Evolutionary conservation across 2,797 vertebrate genomes (phyloP).

Genomic region (Huso huso): DNA sequence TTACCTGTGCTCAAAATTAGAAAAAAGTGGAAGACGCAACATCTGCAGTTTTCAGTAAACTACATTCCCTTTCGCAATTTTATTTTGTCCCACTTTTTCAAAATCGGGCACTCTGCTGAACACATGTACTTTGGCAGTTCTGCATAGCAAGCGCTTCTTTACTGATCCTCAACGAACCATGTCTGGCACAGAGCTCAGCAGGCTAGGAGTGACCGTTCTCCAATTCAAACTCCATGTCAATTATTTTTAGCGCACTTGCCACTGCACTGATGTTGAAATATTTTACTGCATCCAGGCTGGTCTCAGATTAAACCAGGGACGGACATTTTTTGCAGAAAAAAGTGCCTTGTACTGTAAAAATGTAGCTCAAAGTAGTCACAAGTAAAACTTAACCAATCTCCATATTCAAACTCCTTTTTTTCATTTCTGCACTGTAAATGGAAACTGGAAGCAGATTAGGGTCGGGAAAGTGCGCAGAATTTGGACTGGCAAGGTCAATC

Average conservation of each 20-base stretch:
- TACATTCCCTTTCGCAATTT: constrained; percentile 81
- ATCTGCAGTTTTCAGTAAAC: constrained; percentile 85
- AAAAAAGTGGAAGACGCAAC: constrained; percentile 84
- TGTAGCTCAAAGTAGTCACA: constrained; percentile 8
- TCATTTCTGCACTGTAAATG: constrained; percentile 47
- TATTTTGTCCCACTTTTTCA: constrained; percentile 83
- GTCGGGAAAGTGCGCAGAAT: constrained; percentile 45
- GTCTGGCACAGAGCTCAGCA: constrained; percentile 29
- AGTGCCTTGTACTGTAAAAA: constrained; percentile 38
- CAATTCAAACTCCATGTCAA: constrained; percentile 28
- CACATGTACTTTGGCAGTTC: constrained; percentile 81
- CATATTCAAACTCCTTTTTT: constrained; percentile 30
- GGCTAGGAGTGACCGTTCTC: constrained; percentile 39
- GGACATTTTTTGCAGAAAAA: constrained; percentile 22
- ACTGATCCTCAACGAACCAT: constrained; percentile 42
- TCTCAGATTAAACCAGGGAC: constrained; percentile 18
- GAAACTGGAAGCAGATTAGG: constrained; percentile 39
- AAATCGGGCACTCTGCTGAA: constrained; percentile 82
- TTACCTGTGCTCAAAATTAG: constrained; percentile 75
- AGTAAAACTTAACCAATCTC: constrained; percentile 14
- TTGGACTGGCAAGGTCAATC: constrained; percentile 63
- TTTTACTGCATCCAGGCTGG: constrained; percentile 27
- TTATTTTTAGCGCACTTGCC: constrained; percentile 16
- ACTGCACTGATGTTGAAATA: constrained; percentile 10
- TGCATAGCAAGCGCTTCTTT: constrained; percentile 69